Conservation (phyloP, 2,888 invertebrate genomes). For the Microplitis deprimator region DNA sequence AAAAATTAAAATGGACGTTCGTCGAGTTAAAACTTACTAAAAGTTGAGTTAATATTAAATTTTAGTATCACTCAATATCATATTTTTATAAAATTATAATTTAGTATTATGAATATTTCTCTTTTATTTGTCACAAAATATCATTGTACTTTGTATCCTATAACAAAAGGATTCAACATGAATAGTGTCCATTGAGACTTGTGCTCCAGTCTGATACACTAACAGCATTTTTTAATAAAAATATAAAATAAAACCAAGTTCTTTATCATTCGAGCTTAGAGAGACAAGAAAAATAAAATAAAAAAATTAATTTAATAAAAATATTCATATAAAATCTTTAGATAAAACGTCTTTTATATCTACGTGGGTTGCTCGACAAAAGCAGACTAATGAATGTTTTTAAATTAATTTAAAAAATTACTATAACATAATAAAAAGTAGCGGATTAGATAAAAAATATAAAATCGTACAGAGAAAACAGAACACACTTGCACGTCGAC, state of each 20-base stretch:
- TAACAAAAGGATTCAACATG: not conserved
- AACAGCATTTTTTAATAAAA: not conserved
- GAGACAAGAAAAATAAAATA: not conserved
- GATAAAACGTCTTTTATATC: not conserved
- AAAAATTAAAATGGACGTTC: too few relatives aligned
- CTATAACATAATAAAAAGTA: not conserved
- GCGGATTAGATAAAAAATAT: not conserved
- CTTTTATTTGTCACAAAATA: not conserved
- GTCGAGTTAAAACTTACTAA: not conserved
- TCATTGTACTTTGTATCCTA: not conserved
- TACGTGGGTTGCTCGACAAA: not conserved
- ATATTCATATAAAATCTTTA: not conserved
- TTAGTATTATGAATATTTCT: not conserved
- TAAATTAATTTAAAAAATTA: not conserved
- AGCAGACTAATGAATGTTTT: not conserved
- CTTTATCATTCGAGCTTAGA: not conserved
- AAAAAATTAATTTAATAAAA: not conserved
- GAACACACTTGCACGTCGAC: slow-evolving; percentile 30
- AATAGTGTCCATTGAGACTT: not conserved
- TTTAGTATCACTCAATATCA: not conserved
- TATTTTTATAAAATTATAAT: too few relatives aligned
- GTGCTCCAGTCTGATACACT: not conserved
- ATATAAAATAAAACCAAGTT: not conserved
- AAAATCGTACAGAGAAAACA: not conserved
- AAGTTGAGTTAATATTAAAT: not conserved